Evolutionary conservation across 2,888 invertebrate species (phyloP).

Genomic region (Cephonodes hylas): DNA sequence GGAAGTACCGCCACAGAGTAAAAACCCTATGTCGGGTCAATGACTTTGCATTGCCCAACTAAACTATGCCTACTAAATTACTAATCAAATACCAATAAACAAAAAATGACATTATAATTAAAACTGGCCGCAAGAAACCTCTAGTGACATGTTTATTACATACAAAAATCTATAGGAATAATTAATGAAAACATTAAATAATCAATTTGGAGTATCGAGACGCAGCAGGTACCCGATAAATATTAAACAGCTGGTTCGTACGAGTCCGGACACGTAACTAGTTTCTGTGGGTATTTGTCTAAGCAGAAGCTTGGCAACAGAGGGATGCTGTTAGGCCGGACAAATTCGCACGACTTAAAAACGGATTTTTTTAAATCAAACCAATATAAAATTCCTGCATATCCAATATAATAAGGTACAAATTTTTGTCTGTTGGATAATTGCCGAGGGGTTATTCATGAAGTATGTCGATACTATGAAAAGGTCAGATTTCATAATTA

Average conservation of each 20-base stretch:
- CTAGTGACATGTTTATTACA: not conserved
- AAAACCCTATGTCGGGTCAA: too few species aligned
- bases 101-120: not conserved
- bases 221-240: constrained; percentile 48
- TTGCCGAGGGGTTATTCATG: too few species aligned
- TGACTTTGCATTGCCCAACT: too few species aligned
- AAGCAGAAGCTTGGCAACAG: constrained; percentile 66
- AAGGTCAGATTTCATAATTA: not conserved
- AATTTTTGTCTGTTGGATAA: too few species aligned
- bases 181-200: not conserved
- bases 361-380: constrained; percentile 3
- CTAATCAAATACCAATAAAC: not conserved
- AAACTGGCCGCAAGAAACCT: not conserved
- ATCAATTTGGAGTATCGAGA: not conserved
- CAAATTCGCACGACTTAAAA: constrained; percentile 23
- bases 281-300: constrained; percentile 76
- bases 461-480: too few species aligned
- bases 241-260: constrained; percentile 66
- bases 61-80: too few species aligned
- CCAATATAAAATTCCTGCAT: too few species aligned
- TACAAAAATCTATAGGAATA: not conserved
- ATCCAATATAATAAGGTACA: too few species aligned
- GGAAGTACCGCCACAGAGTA: too few species aligned
- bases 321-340: constrained; percentile 48
- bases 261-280: constrained; percentile 72